Evolutionary conservation across 2,888 invertebrate genomes (phyloP).

Genomic region (Ophraella communa): DNA sequence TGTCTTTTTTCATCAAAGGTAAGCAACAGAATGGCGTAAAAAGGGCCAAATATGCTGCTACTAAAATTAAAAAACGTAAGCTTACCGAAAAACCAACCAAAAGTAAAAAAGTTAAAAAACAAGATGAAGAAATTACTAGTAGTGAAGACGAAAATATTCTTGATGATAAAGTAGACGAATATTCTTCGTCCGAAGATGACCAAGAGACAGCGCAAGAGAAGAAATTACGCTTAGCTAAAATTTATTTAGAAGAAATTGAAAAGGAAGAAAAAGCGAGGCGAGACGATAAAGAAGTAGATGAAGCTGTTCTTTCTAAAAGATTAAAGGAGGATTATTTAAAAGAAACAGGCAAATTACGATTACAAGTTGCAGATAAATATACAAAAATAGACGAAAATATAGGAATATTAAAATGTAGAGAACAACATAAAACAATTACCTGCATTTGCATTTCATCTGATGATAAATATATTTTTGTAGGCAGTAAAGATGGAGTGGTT

Average conservation of each 20-base stretch:
- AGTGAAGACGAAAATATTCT: slow-evolving; percentile 70
- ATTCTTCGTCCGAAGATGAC: slow-evolving; percentile 65
- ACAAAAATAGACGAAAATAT: slow-evolving; percentile 57
- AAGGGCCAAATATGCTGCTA: slow-evolving; percentile 38
- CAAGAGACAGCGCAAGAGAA: slow-evolving; percentile 90
- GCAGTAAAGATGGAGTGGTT: slow-evolving; percentile 86
- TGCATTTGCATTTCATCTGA: slow-evolving; percentile 80
- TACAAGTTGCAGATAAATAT: slow-evolving; percentile 73
- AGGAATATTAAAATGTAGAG: slow-evolving; percentile 72
- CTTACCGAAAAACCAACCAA: slow-evolving; percentile 15
- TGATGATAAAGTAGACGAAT: slow-evolving; percentile 62
- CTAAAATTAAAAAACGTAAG: slow-evolving; percentile 43
- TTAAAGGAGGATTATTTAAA: slow-evolving; percentile 86
- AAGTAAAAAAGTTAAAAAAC: slow-evolving; percentile 19
- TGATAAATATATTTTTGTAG: slow-evolving; percentile 76
- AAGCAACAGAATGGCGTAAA: slow-evolving; percentile 45
- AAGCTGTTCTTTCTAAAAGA: slow-evolving; percentile 73
- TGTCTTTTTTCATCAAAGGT: slow-evolving; percentile 55
- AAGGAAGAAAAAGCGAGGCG: slow-evolving; percentile 76
- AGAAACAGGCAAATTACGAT: slow-evolving; percentile 80
- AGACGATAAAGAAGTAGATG: slow-evolving; percentile 71
- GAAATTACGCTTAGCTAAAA: slow-evolving; percentile 85
- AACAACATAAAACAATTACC: slow-evolving; percentile 81
- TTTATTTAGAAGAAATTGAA: slow-evolving; percentile 87
- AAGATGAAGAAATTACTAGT: slow-evolving; percentile 68